Conservation (phyloP, 1,140 invertebrate species). For the Schlechtendalia chinensis region DNA sequence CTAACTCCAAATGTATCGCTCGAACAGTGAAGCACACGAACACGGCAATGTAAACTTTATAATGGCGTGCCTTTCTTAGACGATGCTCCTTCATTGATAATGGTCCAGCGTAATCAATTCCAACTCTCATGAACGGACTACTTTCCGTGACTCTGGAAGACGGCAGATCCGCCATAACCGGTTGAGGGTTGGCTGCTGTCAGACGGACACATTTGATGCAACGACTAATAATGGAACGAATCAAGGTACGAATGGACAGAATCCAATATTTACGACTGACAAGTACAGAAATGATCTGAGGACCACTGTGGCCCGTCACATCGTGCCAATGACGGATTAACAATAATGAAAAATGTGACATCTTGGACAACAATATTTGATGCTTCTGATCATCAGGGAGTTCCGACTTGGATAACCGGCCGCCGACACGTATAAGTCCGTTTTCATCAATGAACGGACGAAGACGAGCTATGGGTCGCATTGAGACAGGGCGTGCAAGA, state of each 20-base stretch:
- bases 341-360: not conserved
- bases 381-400: not conserved
- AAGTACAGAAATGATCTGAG: not conserved
- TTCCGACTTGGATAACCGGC: not conserved
- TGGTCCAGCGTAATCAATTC: slow-evolving; percentile 57
- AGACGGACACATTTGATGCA: not conserved
- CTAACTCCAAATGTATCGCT: slow-evolving; percentile 57
- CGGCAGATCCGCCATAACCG: slow-evolving; percentile 55
- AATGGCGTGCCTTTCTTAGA: slow-evolving; percentile 51
- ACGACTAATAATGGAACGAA: not conserved
- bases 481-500: not conserved
- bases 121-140: slow-evolving; percentile 54
- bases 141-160: slow-evolving; percentile 52
- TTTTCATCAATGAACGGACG: not conserved
- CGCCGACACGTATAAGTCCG: not conserved
- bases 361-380: not conserved
- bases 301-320: not conserved
- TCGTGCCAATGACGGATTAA: not conserved
- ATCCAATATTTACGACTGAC: not conserved
- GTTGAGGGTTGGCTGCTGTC: not conserved
- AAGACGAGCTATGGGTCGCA: not conserved
- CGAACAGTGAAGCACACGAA: slow-evolving; percentile 57
- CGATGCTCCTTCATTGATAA: slow-evolving; percentile 54
- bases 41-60: slow-evolving; percentile 57
- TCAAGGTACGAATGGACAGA: not conserved